A percentile compares a stretch with the other conserved stretches of the same genome.
Conservation (phyloP, 2,888 invertebrate species). For the Meta bourneti region DNA sequence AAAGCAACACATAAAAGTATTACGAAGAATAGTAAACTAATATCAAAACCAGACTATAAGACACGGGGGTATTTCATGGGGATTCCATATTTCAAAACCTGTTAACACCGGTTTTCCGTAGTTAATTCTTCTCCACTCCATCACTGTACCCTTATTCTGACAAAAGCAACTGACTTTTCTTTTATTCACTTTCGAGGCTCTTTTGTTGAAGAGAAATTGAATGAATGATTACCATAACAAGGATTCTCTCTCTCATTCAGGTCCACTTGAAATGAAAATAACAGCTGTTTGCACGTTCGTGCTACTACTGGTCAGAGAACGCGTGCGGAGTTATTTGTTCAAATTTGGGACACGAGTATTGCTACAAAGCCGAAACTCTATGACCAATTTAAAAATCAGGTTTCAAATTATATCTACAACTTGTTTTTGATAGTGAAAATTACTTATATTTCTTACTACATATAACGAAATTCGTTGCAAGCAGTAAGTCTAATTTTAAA, state of each 20-base stretch:
- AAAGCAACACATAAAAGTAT: too few relatives aligned
- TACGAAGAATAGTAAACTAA: too few relatives aligned
- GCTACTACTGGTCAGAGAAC: neutral
- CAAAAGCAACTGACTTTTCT: conserved; percentile 15
- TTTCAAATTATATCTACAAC: too few relatives aligned
- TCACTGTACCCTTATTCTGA: conserved; percentile 44
- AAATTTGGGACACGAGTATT: too few relatives aligned
- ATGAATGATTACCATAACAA: conserved; percentile 58
- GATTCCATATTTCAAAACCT: conserved; percentile 17
- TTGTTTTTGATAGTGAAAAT: too few relatives aligned
- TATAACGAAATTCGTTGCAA: too few relatives aligned
- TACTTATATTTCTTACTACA: too few relatives aligned
- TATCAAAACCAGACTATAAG: too few relatives aligned
- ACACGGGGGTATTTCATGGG: too few relatives aligned
- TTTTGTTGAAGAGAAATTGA: conserved; percentile 30
- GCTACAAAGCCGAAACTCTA: too few relatives aligned
- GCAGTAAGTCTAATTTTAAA: too few relatives aligned
- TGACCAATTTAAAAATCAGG: too few relatives aligned
- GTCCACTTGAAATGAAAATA: neutral
- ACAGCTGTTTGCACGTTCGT: neutral
- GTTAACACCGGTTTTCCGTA: conserved; percentile 35
- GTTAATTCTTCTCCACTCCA: conserved; percentile 26
- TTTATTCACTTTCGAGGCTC: conserved; percentile 30
- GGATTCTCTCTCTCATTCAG: conserved; percentile 11
- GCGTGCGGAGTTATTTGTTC: neutral